Base-by-base conservation (phyloP, 2,888 invertebrate genomes). In the Rambutsinella grinnellia region DNA sequence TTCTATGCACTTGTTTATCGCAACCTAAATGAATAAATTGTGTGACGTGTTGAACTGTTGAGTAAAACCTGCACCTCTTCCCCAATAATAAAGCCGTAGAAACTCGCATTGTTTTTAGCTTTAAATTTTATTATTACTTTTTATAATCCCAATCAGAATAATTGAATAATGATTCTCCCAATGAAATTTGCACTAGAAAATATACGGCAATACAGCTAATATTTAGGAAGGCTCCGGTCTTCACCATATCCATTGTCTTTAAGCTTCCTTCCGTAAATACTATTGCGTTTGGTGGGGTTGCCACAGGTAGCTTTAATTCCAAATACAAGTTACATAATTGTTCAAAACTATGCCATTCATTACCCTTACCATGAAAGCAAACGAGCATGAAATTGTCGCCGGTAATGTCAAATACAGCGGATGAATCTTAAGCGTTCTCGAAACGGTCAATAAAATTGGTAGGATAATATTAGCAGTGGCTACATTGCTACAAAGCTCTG, bases 351-450 rank as follows among this genome's bases (percentile, higher is more conserved):
- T n/a, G n/a, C n/a, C n/a, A n/a, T n/a, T n/a, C n/a, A n/a, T n/a
- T n/a, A n/a, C n/a, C n/a, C 15, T 23, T 51, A 71, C 28, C 89
- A 96, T 95, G 90, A 96, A 94, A 15, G 94, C 95, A 89, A 95
- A 95, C 66, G 95, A 96, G 86, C 95, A 95, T 2, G 95, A 93
- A 26, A 97, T 88, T 0, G 95, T 91, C 0, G 94, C 94, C 0
- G 97, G 96, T 83, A 96, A 88, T 92, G 96, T 95, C 86, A 97
- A 88, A 87, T 93, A 94, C 74, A 97, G 88, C 0, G 97, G 97
- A 87, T 97, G 94, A 72, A 94, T 89, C 82, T 89, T 86, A 65
- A 93, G 89, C 0, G 90, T 90, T 10, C 91, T 87, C 0, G 93
- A 90, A 94, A 71, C 24, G 10, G 36, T 47, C 10, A 3, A 71